These are phyloP conservation scores for Brachionus paranguensis DNA, from an alignment of 1,140 invertebrate genomes.

Conservation along the genomic window DNA sequence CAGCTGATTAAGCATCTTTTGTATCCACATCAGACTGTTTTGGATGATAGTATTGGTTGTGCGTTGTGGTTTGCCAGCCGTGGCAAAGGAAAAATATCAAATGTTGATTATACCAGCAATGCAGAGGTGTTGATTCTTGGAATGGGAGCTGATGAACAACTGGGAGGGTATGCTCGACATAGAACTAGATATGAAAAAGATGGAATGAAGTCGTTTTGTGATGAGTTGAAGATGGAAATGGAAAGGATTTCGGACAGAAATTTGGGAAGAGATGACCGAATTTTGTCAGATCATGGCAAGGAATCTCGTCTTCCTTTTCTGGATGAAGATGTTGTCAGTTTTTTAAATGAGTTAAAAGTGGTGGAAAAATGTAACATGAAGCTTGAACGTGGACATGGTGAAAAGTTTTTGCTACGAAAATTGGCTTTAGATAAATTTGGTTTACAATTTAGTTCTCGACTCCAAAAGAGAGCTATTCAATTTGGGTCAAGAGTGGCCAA, in stretches of 20 bases:
- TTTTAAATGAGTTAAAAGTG: slow-evolving; percentile 65
- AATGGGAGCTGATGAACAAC: slow-evolving; percentile 91
- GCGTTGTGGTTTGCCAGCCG: slow-evolving; percentile 89
- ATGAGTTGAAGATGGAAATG: slow-evolving; percentile 71
- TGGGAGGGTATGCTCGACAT: slow-evolving; percentile 86
- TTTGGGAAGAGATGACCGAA: slow-evolving; percentile 83
- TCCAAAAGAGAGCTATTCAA: slow-evolving; percentile 87
- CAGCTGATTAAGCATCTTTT: slow-evolving; percentile 68
- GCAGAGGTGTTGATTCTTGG: slow-evolving; percentile 69
- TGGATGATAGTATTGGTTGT: slow-evolving; percentile 89
- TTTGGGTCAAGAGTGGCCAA: slow-evolving; percentile 95
- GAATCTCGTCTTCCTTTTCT: slow-evolving; percentile 77
- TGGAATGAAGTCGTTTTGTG: slow-evolving; percentile 64
- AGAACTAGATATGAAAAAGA: slow-evolving; percentile 59
- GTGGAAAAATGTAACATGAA: slow-evolving; percentile 66
- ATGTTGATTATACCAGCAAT: slow-evolving; percentile 1
- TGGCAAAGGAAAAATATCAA: slow-evolving; percentile 59
- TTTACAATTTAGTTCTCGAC: slow-evolving; percentile 62
- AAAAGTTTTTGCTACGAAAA: slow-evolving; percentile 82
- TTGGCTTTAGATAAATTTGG: slow-evolving; percentile 66
- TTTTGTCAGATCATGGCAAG: slow-evolving; percentile 58
- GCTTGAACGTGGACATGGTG: slow-evolving; percentile 72
- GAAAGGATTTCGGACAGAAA: slow-evolving; percentile 80
- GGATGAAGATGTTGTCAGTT: slow-evolving; percentile 78
- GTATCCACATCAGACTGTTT: slow-evolving; percentile 66